Evolutionary conservation across 2,797 vertebrate species (phyloP), one percentile per base, ranked within the genome.

Genomic region (Manis javanica): DNA sequence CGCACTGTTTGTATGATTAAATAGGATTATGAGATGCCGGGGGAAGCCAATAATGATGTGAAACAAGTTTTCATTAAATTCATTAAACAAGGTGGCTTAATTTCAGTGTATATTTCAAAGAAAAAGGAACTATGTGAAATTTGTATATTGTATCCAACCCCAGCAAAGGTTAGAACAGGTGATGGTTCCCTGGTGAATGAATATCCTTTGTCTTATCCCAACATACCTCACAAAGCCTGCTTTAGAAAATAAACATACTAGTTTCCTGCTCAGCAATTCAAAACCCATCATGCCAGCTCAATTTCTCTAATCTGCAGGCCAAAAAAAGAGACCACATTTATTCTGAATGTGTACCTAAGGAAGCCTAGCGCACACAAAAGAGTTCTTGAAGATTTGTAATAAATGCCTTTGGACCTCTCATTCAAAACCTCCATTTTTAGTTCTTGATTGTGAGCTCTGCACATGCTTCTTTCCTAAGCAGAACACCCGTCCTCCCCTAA

Each of bases 91-190:
- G 53, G 34, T 39, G 53, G 42, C n/a, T 87, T 92, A 66, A 95
- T 93, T 72, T 96, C 19, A 90, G 88, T 72, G 84, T 39, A 68
- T 61, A 79, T 92, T 97, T 95, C 91, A 94, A 92, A 53, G 55
- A 87, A 92, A 87, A 88, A 83, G 59, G 55, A 89, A 63, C 53
- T 91, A 78, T 39, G 42, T 71, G 69, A 94, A 59, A 87, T 9
- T 46, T 21, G 24, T 93, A 69, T 86, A 79, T 72, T 89, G 69
- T 42, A 91, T 49, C 34, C 53, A 71, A 84, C 49, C 34, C 21
- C 78, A 79, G 78, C 63, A 94, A 94, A 94, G 64, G 11, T 69
- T 61, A 82, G 29, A 90, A 55, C n/a, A 87, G 31, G 59, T 34
- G 63, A 91, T 16, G 18, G 51, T 49, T 94, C 61, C 77, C 37